A percentile compares a stretch with the other conserved stretches of the same genome.
Conservation (phyloP, 2,113 vertebrate genomes). For the Anoura caudifer region DNA sequence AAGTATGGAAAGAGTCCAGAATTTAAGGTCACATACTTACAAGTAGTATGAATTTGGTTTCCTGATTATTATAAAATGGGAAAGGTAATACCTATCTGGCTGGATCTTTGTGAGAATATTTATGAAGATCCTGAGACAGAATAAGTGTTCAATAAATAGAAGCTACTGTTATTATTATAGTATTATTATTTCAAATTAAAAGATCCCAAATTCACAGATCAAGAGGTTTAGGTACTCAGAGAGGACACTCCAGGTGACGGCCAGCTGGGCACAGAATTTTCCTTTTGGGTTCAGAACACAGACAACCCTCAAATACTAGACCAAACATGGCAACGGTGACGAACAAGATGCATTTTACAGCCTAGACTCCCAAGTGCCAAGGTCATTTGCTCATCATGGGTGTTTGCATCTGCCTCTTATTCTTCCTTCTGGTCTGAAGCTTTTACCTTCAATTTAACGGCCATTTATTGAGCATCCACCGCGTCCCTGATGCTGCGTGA, state of each 20-base stretch:
- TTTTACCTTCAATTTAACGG: conserved; percentile 59
- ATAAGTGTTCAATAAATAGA: background rate
- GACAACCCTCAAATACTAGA: conserved; percentile 56
- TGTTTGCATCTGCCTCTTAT: conserved; percentile 52
- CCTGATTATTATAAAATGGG: background rate
- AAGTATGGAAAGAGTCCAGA: background rate
- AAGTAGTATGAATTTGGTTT: background rate
- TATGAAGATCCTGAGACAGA: background rate
- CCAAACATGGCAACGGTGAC: conserved; percentile 60
- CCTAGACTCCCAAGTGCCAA: background rate
- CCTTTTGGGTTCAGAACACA: conserved; percentile 53
- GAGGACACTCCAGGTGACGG: conserved; percentile 27
- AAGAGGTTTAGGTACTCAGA: conserved; percentile 42
- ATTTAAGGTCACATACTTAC: conserved; percentile 2
- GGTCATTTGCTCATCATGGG: conserved; percentile 31
- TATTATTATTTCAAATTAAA: background rate
- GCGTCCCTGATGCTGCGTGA: background rate
- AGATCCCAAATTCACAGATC: conserved; percentile 19
- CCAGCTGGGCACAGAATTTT: conserved; percentile 35
- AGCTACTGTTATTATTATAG: background rate
- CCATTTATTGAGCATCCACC: conserved; percentile 32
- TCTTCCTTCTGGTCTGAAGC: conserved; percentile 66
- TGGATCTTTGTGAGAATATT: background rate
- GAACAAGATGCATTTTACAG: conserved; percentile 67
- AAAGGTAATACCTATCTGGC: background rate